Percentiles rank a stretch among this genome's conserved stretches.
phyloP scores from a whole-genome alignment of 1,140 invertebrate species.

The Pteromalus puparum region DNA sequence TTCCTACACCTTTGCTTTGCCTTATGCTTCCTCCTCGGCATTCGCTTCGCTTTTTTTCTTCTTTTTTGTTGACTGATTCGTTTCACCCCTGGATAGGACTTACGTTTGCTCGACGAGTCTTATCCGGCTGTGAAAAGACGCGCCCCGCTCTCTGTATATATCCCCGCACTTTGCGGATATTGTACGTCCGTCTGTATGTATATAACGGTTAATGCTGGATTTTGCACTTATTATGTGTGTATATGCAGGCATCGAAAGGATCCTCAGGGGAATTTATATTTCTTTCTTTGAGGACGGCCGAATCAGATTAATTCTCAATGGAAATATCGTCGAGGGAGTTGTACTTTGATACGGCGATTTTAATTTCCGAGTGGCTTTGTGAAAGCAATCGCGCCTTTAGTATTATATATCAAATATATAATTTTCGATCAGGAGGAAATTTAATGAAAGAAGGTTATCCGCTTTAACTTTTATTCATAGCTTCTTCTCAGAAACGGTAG shows the following conservation, averaged over 20 bases:
- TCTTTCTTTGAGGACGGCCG: no score
- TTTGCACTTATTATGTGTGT: neutral
- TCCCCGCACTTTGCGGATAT: no score
- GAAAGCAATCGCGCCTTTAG: no score
- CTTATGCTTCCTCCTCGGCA: neutral
- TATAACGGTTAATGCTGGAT: constrained; percentile 23
- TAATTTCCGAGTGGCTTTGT: neutral
- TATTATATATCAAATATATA: no score
- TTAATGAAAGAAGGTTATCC: no score
- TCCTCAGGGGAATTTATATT: no score
- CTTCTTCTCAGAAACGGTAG: no score
- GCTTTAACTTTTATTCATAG: no score
- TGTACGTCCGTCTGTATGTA: neutral
- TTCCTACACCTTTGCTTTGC: neutral
- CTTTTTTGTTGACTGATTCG: constrained; percentile 35
- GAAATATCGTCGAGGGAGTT: neutral
- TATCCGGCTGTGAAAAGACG: constrained; percentile 38
- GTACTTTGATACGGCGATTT: neutral
- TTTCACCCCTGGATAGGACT: constrained; percentile 9
- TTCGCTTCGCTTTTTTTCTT: neutral
- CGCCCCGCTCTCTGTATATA: neutral
- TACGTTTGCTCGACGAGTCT: constrained; percentile 11
- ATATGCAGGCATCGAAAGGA: neutral
- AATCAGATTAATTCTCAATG: neutral
- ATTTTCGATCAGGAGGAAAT: no score